These are phyloP conservation scores for Zophobas atratus DNA, from an alignment of 1,140 invertebrate species.

Conservation along the genomic window DNA sequence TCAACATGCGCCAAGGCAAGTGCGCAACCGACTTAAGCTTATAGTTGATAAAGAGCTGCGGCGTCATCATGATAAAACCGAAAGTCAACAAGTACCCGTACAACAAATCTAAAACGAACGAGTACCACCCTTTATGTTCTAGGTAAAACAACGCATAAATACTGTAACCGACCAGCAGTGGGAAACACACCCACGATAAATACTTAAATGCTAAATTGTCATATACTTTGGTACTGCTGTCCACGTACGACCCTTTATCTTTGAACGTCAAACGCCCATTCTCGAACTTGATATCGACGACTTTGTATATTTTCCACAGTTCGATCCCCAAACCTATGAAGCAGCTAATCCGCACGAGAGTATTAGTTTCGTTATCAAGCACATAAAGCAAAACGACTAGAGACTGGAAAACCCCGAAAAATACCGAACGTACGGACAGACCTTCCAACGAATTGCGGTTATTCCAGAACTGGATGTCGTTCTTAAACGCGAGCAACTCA, in stretches of 20 bases:
- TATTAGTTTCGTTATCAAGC: conserved; percentile 98
- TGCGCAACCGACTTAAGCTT: conserved; percentile 99
- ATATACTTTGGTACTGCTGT: conserved; percentile 95
- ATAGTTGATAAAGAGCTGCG: conserved; percentile 99
- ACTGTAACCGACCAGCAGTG: conserved; percentile 92
- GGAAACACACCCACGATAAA: conserved; percentile 96
- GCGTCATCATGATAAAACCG: conserved; percentile 99
- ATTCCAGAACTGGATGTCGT: conserved; percentile 99
- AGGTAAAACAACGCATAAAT: conserved; percentile 97
- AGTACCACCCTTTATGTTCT: conserved; percentile 97
- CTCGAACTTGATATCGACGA: conserved; percentile 88
- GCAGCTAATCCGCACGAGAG: conserved; percentile 93
- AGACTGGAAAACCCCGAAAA: conserved; percentile 99
- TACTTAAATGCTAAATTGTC: conserved; percentile 97
- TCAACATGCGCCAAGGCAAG: conserved; percentile 99
- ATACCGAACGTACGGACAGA: conserved; percentile 97
- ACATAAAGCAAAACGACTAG: conserved; percentile 96
- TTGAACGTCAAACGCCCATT: conserved; percentile 84
- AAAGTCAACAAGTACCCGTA: conserved; percentile 99
- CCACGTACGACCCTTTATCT: conserved; percentile 97
- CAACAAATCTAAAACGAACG: conserved; percentile 91
- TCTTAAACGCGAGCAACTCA: conserved; percentile 99
- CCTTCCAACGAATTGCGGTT: conserved; percentile 97
- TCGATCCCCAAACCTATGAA: conserved; percentile 97
- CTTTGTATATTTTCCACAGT: conserved; percentile 99